Conservation (phyloP, 2,888 invertebrate genomes). For the Conchocele bisecta region DNA sequence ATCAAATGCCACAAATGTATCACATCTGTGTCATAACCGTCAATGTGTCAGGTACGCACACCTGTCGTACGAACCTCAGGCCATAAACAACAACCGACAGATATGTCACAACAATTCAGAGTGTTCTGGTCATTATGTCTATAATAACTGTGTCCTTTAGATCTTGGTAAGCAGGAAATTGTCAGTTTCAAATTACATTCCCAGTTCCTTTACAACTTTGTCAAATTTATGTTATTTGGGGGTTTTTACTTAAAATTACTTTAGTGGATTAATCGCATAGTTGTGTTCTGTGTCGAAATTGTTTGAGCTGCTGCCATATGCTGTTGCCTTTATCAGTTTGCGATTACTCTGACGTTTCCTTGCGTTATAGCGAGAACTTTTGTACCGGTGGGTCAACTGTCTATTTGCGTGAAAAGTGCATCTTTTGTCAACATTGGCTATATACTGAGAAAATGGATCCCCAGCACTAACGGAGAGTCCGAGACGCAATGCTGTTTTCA, state of each 20-base stretch:
- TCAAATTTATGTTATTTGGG: no score
- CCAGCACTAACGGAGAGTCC: conserved; percentile 1
- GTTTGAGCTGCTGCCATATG: background rate
- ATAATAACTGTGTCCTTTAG: background rate
- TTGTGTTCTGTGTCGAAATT: background rate
- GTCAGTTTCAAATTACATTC: no score
- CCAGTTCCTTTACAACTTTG: no score
- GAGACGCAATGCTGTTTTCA: background rate
- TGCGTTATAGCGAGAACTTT: background rate
- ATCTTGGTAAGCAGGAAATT: background rate
- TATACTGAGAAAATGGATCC: conserved; percentile 5
- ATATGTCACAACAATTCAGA: background rate
- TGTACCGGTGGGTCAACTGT: conserved; percentile 2
- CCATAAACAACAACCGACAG: background rate
- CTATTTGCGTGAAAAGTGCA: background rate
- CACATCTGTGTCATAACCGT: background rate
- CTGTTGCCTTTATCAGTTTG: background rate
- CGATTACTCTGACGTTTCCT: background rate
- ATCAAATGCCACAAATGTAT: background rate
- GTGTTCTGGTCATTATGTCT: background rate
- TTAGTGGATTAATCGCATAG: background rate
- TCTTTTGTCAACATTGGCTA: background rate
- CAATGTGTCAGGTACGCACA: background rate
- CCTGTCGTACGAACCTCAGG: background rate
- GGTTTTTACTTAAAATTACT: background rate